Percentiles rank a stretch among this genome's conserved stretches.
Evolutionary conservation across 2,113 vertebrate genomes (phyloP).

Genomic region (Neogale vison): DNA sequence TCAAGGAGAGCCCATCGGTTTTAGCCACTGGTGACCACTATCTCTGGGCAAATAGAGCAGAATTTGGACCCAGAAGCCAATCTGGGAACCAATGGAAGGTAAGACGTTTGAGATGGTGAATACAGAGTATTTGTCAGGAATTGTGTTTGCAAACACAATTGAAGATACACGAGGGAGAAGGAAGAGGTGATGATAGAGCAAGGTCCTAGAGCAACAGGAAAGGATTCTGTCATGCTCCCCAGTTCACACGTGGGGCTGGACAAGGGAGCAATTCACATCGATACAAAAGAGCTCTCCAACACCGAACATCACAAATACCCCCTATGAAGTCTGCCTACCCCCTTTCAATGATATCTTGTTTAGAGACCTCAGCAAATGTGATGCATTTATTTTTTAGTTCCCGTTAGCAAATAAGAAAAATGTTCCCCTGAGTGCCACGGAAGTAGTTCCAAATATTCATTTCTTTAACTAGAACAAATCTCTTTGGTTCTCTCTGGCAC

Average conservation of each 20-base stretch:
- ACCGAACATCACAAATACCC: no score
- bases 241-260: background rate
- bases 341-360: background rate
- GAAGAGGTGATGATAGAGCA: background rate
- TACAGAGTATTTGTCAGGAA: background rate
- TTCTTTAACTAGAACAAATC: slow-evolving; percentile 51
- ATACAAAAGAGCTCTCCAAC: background rate
- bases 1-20: background rate
- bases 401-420: slow-evolving; percentile 35
- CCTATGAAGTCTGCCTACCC: background rate
- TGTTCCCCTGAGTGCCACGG: background rate
- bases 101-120: background rate
- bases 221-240: background rate
- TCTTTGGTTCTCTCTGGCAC: background rate
- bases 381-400: slow-evolving; percentile 35
- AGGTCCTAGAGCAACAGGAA: background rate
- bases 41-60: background rate
- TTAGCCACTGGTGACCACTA: background rate
- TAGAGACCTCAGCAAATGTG: background rate
- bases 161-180: background rate
- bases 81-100: no score
- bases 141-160: background rate
- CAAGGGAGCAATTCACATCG: background rate
- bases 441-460: slow-evolving; percentile 31
- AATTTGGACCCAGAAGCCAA: background rate